Evolutionary conservation across 23 tunicate genomes (phyloP), one percentile per base, ranked within the genome.

Genomic region (Clavelina lepadiformis): DNA sequence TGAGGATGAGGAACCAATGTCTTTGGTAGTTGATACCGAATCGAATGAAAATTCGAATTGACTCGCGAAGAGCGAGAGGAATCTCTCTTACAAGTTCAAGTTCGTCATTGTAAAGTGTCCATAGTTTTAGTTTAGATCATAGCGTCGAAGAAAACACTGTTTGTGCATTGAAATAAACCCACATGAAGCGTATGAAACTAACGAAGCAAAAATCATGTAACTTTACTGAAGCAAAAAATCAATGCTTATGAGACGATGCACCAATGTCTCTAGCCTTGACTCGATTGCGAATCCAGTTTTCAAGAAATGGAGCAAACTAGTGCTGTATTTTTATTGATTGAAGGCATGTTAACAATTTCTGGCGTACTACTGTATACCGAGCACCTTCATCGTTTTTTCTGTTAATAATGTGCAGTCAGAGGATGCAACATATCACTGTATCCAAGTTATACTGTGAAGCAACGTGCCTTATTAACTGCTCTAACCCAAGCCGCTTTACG

Each of bases 11-110:
- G 72, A 66, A 36, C 72, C 72, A 23, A 25, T 66, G 35, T 46
- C 72, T 24, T 28, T 66, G 72, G 72, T 66, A n/a, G 45, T 46
- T 19, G 72, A 66, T 44, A 37, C 37, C 72, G 69, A 22, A n/a
- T 36, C 32, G 21, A 51, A 50, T 7, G 69, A 63, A 35, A 33
- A 33, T 5, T 22, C 57, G 20, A 66, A 66, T 46, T 66, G 72
- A 66, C 56, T 66, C 35, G 35, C 20, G n/a, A 7, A 24, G 29
- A 25, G 28, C 37, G 57, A 45, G 15, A 36, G 8, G 19, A 46
- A 18, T 3, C 31, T 3, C 35, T 4, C 4, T 22, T 11, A 25
- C 5, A 66, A 66, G 34, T 7, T 66, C 23, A 46, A 45, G 3
- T 26, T 66, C 22, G 24, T 46, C 5, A 13, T 46, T 45, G 56